These are phyloP conservation scores for Haplochromis burtoni DNA, from an alignment of 2,113 vertebrate genomes.

Conservation along the genomic window DNA sequence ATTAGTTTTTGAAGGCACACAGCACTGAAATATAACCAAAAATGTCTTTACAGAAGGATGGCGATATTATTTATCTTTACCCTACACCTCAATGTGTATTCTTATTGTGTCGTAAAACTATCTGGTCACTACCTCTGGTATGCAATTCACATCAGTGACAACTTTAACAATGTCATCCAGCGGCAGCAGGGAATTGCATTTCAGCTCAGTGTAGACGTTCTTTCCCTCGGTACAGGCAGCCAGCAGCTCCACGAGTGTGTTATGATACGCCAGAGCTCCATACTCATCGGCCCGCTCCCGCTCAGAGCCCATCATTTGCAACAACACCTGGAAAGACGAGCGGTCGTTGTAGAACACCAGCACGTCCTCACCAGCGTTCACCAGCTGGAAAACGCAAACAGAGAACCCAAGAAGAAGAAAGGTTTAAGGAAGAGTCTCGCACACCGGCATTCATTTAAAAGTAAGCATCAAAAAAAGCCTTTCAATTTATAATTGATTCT, in stretches of 20 bases:
- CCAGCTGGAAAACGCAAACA: slow-evolving; percentile 70
- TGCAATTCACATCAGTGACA: slow-evolving; percentile 89
- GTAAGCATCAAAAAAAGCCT: neutral
- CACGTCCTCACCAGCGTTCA: slow-evolving; percentile 92
- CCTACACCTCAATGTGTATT: neutral
- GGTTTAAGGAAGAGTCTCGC: neutral
- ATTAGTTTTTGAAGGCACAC: neutral
- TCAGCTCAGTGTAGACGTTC: slow-evolving; percentile 97
- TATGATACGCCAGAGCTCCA: slow-evolving; percentile 92
- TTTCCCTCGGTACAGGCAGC: slow-evolving; percentile 97
- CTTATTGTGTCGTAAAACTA: neutral
- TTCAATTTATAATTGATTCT: neutral
- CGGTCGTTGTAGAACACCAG: slow-evolving; percentile 98
- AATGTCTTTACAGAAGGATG: neutral
- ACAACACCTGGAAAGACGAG: slow-evolving; percentile 86
- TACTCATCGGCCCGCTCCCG: slow-evolving; percentile 82
- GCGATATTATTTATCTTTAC: neutral
- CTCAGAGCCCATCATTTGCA: slow-evolving; percentile 91
- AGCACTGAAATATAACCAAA: neutral
- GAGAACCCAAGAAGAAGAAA: neutral
- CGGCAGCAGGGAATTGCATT: slow-evolving; percentile 94
- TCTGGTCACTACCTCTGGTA: slow-evolving; percentile 77
- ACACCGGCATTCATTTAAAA: neutral
- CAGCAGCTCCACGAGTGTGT: slow-evolving; percentile 90
- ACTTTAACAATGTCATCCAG: slow-evolving; percentile 96